Evolutionary conservation across 2,797 vertebrate genomes (phyloP).

Genomic region (Meriones psammophilus): DNA sequence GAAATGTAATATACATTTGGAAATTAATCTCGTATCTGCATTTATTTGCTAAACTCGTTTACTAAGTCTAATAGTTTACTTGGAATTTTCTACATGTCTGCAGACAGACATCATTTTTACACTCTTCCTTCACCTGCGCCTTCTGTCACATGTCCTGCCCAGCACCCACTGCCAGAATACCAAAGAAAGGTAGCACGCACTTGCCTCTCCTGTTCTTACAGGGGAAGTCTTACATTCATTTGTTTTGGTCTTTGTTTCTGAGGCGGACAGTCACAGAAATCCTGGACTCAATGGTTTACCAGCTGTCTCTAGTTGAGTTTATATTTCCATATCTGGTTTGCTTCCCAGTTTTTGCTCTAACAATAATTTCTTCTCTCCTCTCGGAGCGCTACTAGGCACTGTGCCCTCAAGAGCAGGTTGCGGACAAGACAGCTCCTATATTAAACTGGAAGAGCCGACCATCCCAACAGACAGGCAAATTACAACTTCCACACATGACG

Average conservation of each 20-base stretch:
- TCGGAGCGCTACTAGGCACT: not conserved
- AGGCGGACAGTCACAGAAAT: not conserved
- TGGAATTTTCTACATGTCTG: not conserved
- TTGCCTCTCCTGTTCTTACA: not conserved
- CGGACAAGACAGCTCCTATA: not conserved
- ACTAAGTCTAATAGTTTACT: not conserved
- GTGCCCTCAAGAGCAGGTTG: not conserved
- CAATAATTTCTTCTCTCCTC: not conserved
- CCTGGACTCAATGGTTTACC: not conserved
- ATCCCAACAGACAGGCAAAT: not conserved
- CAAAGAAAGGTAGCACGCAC: not conserved
- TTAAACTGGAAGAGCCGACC: not conserved
- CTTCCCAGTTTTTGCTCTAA: not conserved
- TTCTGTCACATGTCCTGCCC: not conserved
- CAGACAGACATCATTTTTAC: not conserved
- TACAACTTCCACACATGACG: not conserved
- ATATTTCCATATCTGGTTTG: not conserved
- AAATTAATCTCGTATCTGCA: not conserved
- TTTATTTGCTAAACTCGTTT: not conserved
- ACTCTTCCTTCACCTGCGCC: not conserved
- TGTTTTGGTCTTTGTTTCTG: not conserved
- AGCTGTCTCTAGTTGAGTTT: not conserved
- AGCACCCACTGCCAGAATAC: not conserved
- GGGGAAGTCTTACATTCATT: not conserved
- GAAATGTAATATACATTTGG: not conserved